Base-by-base conservation (phyloP, 1,140 invertebrate species). In the Bombyx mandarina region DNA sequence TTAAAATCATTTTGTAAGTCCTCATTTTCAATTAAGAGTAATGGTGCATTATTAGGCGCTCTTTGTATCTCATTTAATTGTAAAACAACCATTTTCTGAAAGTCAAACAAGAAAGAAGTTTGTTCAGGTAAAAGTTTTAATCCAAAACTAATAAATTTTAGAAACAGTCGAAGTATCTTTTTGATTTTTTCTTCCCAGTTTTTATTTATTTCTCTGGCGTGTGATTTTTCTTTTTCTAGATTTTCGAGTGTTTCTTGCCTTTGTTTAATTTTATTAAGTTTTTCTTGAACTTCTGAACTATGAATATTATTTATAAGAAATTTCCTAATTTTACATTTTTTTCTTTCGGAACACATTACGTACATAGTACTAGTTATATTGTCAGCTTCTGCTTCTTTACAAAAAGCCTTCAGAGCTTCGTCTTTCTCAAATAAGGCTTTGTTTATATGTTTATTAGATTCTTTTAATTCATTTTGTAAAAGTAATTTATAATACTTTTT, bases 81-180 rank as follows among this genome's bases (percentile, higher is more conserved):
- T 50, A 87, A 67, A 45, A 82, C 63, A 22, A 83, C 67, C 70
- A 87, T 72, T 58, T 77, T 84, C 70, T 85, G 69, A 58, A 87
- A 71, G 51, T 87, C 73, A 42, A 87, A 60, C 46, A 87, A 68
- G 64, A 87, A 87, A 3, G 73, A 74, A 42, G 78, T 61, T 67
- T 87, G 84, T 71, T 87, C 81, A 43, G 84, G 84, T 56, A 87
- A 60, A 43, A 87, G 52, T 57, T 83, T 79, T 26, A 87, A 58
- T 56, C 74, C 74, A 60, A 80, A 87, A 65, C 78, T 78, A 9
- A 84, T 74, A 64, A 86, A 86, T 63, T 85, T 87, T 43, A 84
- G 53, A 65, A 85, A 85, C 46, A 87, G 52, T 43, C 75, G 65
- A 6, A 84, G 54, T 43, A 85, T 64, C 67, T 84, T 87, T 55